Evolutionary conservation across 2,797 vertebrate genomes (phyloP), one percentile per base, ranked within the genome.

Genomic region (Galaxias olidus): DNA sequence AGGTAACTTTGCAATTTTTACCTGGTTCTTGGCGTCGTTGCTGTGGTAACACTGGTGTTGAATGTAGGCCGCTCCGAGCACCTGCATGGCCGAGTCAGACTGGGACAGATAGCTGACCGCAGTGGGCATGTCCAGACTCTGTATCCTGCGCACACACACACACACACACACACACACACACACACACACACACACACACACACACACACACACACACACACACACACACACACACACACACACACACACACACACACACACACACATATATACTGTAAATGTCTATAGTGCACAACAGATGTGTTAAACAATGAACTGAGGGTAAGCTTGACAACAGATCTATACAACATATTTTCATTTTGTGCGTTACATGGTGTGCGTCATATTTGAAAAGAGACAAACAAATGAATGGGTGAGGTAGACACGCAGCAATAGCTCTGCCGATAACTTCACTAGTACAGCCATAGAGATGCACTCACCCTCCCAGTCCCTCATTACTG

Each of bases 1-100:
- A 12, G 10, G 14, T 61, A 40, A 57, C 12, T 42, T 41, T 41
- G 20, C 41, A n/a, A 30, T 30, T 30, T 1, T 71, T 82, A 93
- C 92, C 89, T 92, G 85, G 45, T 84, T 85, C 76, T 94, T 94
- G 82, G 96, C 93, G 0, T 93, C 88, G 0, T 81, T 88, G 46
- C 97, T 96, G 0, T 95, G 97, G 91, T 98, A 99, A 90, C 96
- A 99, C 45, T 92, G 94, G 81, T 99, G 97, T 77, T 99, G 97
- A 55, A 99, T 91, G 71, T 94, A 98, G 14, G 95, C 95, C 0
- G 97, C 95, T 0, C 96, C 97, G 44, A 96, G 86, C 61, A 96
- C 92, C 82, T 99, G 96, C 76, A 96, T 82, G 61, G 92, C 92
- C 72, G 93, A 79, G 61, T 98, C 95, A 0, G 77, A 78, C 73